These are phyloP conservation scores for Myotis daubentonii DNA, from an alignment of 2,797 vertebrate species.

Conservation along the genomic window DNA sequence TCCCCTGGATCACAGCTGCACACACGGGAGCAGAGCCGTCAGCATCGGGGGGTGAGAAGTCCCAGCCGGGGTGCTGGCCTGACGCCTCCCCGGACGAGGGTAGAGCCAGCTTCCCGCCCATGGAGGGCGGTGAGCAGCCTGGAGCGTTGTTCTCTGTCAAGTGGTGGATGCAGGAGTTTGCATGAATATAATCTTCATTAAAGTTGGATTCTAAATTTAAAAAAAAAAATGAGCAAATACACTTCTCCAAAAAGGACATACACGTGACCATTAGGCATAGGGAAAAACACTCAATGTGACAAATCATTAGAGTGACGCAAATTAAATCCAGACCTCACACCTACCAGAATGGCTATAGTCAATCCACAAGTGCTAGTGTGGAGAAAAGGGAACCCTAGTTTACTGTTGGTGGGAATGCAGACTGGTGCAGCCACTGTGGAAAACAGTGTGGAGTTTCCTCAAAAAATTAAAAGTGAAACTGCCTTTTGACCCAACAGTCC, in stretches of 20 bases:
- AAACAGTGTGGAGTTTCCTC: not conserved
- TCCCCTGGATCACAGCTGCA: constrained; percentile 93
- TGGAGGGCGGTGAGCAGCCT: not conserved
- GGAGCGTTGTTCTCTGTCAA: too few species aligned
- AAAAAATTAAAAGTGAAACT: not conserved
- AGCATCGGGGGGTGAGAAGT: constrained; percentile 89
- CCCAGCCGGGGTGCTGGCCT: not conserved
- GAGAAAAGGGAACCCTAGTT: not conserved
- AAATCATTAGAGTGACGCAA: not conserved
- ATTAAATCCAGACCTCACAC: not conserved
- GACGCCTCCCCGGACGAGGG: fast-evolving
- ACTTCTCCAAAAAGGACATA: not conserved
- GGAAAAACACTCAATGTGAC: not conserved
- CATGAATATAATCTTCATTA: not conserved
- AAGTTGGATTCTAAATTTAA: not conserved
- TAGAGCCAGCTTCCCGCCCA: not conserved
- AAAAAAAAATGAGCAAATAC: too few species aligned
- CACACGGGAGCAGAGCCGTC: constrained; percentile 78
- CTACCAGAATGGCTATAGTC: too few species aligned
- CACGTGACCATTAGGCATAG: not conserved
- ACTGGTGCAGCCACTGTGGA: not conserved
- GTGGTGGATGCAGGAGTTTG: not conserved
- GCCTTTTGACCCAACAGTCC: not conserved
- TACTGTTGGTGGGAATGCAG: not conserved
- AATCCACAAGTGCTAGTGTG: not conserved